Evolutionary conservation across 1,140 invertebrate genomes (phyloP).

Genomic region (Hyles vespertilio): DNA sequence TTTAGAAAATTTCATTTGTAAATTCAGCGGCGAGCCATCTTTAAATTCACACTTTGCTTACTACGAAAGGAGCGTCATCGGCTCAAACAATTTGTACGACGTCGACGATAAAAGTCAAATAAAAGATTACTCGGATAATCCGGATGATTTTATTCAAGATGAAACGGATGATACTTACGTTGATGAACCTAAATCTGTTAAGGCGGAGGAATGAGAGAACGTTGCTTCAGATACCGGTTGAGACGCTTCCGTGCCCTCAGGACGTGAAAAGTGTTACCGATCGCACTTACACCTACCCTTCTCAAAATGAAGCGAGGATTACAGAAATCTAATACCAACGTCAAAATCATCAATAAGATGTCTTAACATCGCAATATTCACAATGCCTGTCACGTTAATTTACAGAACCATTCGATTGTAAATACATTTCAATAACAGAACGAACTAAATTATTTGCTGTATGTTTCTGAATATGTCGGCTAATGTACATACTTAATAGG

Average conservation of each 20-base stretch:
- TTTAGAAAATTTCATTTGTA: conserved; percentile 77
- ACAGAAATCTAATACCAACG: conserved; percentile 63
- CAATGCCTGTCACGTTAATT: conserved; percentile 1
- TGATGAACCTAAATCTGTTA: conserved; percentile 55
- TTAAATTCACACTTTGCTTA: conserved; percentile 56
- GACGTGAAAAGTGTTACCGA: conserved; percentile 78
- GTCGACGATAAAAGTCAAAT: conserved; percentile 43
- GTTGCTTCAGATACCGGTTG: conserved; percentile 79
- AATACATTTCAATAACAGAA: neutral
- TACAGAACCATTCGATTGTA: conserved; percentile 2
- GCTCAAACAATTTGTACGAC: conserved; percentile 49
- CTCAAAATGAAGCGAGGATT: conserved; percentile 71
- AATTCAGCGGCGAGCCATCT: conserved; percentile 48
- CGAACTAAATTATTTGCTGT: conserved; percentile 6
- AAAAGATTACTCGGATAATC: conserved; percentile 41
- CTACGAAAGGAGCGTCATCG: conserved; percentile 48
- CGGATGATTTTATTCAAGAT: conserved; percentile 52
- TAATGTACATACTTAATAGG: too few relatives aligned
- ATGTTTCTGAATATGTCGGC: conserved; percentile 8
- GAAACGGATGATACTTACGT: conserved; percentile 57
- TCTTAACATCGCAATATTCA: neutral
- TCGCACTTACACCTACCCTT: conserved; percentile 75
- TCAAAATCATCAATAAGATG: conserved; percentile 20
- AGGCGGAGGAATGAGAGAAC: conserved; percentile 57
- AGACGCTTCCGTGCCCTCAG: conserved; percentile 81